These are phyloP conservation scores for Channa striata DNA, from an alignment of 2,797 vertebrate species.

Conservation along the genomic window DNA sequence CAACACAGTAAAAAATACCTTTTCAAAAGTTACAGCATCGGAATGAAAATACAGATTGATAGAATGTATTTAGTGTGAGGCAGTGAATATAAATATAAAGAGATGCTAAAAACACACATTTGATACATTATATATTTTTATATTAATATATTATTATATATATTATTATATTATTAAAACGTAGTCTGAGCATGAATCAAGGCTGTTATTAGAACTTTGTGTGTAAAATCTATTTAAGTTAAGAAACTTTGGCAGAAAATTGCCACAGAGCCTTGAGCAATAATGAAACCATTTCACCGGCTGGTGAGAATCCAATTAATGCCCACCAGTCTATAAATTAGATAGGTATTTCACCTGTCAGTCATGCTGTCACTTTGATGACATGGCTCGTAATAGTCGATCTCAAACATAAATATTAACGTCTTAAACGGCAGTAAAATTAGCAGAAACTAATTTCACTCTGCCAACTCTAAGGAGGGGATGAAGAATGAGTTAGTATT, in stretches of 20 bases:
- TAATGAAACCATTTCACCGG: constrained; percentile 34
- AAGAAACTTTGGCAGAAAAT: constrained; percentile 1
- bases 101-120: not conserved
- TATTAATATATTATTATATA: too few species aligned
- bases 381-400: constrained; percentile 17
- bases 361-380: constrained; percentile 38
- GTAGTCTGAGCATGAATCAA: not conserved
- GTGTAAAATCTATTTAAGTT: constrained; percentile 29
- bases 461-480: not conserved
- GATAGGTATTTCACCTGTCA: constrained; percentile 27
- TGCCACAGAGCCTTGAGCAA: constrained; percentile 17
- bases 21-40: not conserved
- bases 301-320: constrained; percentile 42
- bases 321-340: constrained; percentile 33
- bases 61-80: too few species aligned
- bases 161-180: not conserved
- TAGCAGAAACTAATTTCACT: not conserved
- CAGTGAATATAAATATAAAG: too few species aligned
- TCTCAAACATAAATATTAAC: not conserved
- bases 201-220: not conserved
- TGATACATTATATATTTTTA: not conserved
- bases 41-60: not conserved
- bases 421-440: not conserved
- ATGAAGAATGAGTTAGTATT: not conserved
- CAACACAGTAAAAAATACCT: not conserved